Base-by-base conservation (phyloP, 2,113 vertebrate genomes). In the Hyperopisus bebe region DNA sequence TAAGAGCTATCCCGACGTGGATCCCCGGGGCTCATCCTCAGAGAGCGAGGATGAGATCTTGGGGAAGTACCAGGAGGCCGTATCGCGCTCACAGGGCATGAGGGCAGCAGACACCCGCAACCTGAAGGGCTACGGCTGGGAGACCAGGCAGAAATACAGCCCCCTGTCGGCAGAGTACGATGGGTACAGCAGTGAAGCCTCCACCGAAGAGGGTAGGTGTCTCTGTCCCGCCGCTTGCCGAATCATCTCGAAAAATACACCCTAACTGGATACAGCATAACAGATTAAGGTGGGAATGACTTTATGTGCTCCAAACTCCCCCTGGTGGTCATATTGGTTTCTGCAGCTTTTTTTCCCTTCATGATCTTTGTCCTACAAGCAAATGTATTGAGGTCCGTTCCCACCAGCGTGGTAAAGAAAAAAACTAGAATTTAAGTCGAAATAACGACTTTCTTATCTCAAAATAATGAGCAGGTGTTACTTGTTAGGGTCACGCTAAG, bases 41-140 rank as follows among this genome's bases (percentile, higher is more conserved):
- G 98, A 99, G 94, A 99, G 98, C 91, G 98, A 99, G 95, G 98
- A 98, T 91, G 98, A 99, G 93, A 95, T 98, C 21, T 94, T 98
- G 94, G 98, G 98, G 93, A 98, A 98, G 96, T 98, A 98, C 90
- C 98, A 99, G 91, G 97, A 99, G 93, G 97, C 98, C 42, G 96
- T 98, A 92, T 97, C 95, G 89, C 97, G 97, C 92, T 97, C 97
- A 91, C 95, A 97, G 94, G 94, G 95, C 94, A 91, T 96, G 94
- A 88, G 92, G 91, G 96, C 95, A 92, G 93, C 95, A 8, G 95
- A 95, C 88, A 90, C 92, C 91, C 96, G 94, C 82, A 94, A 94
- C 50, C 95, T 95, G 48, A 96, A 97, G 93, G 96, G 95, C 90
- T 98, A 97, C 92, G 50, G 96, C 90, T 99, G 98, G 98, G 97